Evolutionary conservation across 2,113 vertebrate genomes (phyloP).

Genomic region (Tapirus terrestris): DNA sequence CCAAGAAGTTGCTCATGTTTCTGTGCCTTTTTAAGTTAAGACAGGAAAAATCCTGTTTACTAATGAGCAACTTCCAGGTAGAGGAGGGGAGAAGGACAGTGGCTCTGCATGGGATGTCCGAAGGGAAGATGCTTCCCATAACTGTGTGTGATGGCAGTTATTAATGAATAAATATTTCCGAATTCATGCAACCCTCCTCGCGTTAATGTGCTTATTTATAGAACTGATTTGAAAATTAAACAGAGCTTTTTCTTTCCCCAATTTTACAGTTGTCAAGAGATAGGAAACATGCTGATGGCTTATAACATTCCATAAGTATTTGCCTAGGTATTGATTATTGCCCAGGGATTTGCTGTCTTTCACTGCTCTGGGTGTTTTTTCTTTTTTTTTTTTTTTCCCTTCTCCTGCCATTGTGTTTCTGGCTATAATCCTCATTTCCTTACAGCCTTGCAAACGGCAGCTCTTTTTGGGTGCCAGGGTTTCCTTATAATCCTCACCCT

Average conservation of each 20-base stretch:
- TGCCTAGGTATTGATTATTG: constrained; percentile 44
- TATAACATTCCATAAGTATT: constrained; percentile 65
- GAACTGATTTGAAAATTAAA: constrained; percentile 55
- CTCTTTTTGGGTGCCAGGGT: constrained; percentile 64
- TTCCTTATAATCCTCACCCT: constrained; percentile 75
- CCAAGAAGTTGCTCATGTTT: constrained; percentile 20
- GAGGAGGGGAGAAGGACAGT: not conserved
- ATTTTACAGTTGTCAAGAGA: constrained; percentile 17
- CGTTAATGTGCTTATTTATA: constrained; percentile 46
- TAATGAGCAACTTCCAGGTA: not conserved
- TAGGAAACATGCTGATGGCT: constrained; percentile 55
- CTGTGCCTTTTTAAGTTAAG: constrained; percentile 24
- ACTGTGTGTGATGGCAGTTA: not conserved
- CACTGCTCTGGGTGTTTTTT: constrained; percentile 58
- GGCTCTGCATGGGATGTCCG: not conserved
- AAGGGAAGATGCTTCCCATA: not conserved
- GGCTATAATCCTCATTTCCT: constrained; percentile 80
- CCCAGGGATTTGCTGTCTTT: constrained; percentile 55
- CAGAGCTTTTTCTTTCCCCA: constrained; percentile 50
- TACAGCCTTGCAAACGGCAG: constrained; percentile 79
- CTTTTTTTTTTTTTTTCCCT: constrained; percentile 52
- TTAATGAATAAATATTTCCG: not conserved
- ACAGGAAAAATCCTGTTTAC: not conserved
- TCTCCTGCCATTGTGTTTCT: constrained; percentile 68
- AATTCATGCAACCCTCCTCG: not conserved